Evolutionary conservation across 2,113 vertebrate genomes (phyloP).

Genomic region (Podilymbus podiceps): DNA sequence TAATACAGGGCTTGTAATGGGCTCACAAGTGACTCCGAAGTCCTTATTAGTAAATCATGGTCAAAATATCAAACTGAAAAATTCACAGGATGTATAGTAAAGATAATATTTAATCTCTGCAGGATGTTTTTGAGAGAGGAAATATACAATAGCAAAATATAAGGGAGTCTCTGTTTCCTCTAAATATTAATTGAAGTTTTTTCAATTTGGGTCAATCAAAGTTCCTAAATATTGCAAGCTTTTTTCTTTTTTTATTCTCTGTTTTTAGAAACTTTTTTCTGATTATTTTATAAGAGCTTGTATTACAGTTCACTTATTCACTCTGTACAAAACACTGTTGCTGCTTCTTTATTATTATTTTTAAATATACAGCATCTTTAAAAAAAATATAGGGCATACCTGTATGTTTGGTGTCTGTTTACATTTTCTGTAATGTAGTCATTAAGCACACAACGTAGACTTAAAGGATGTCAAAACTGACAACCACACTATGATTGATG

Average conservation of each 20-base stretch:
- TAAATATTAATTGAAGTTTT: neutral
- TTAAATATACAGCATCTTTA: constrained; percentile 39
- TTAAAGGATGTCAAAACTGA: constrained; percentile 85
- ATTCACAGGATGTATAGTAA: neutral
- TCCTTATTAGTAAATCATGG: constrained; percentile 59
- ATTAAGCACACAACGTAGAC: constrained; percentile 80
- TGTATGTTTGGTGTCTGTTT: constrained; percentile 82
- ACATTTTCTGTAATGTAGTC: constrained; percentile 86
- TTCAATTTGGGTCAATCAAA: neutral
- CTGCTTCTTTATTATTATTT: neutral
- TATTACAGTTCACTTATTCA: neutral
- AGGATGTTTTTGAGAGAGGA: neutral
- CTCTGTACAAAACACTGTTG: neutral
- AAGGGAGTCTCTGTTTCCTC: neutral
- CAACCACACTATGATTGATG: constrained; percentile 84
- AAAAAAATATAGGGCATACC: constrained; percentile 69
- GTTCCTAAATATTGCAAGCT: neutral
- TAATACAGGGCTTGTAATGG: constrained; percentile 54
- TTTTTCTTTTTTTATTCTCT: neutral
- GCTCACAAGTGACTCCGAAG: constrained; percentile 48
- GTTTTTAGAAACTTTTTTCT: neutral
- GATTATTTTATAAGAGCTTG: neutral
- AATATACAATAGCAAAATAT: neutral
- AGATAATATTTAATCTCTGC: neutral
- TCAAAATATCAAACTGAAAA: constrained; percentile 41